These are phyloP conservation scores for Scaptomyza hsui DNA, from an alignment of 1,140 invertebrate genomes.

Conservation along the genomic window DNA sequence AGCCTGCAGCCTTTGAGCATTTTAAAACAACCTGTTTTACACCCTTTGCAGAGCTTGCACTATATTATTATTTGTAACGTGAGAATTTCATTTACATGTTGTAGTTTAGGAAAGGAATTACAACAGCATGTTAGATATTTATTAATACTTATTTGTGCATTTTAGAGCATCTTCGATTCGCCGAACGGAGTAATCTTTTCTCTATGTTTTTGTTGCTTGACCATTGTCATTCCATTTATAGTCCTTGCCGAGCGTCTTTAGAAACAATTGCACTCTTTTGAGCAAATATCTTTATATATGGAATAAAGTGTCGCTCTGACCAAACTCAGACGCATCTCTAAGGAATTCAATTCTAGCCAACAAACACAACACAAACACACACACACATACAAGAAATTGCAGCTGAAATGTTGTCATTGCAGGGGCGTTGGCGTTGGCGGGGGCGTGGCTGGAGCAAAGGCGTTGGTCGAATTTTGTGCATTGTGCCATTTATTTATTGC, in stretches of 20 bases:
- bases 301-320: conserved; percentile 31
- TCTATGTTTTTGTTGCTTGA: neutral
- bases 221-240: conserved; percentile 50
- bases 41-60: neutral
- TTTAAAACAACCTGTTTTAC: conserved; percentile 13
- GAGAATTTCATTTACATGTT: neutral
- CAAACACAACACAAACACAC: conserved; percentile 20
- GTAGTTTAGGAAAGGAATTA: no score
- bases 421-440: neutral
- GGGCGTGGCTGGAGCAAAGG: neutral
- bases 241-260: conserved; percentile 65
- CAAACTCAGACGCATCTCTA: conserved; percentile 23
- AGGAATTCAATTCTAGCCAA: conserved; percentile 46
- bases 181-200: neutral
- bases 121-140: neutral
- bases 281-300: conserved; percentile 73
- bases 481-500: conserved; percentile 79
- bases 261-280: conserved; percentile 77
- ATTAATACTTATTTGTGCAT: neutral
- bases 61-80: neutral
- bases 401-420: conserved; percentile 55
- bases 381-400: conserved; percentile 29
- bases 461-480: conserved; percentile 55
- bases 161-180: conserved; percentile 2
- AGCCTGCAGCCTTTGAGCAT: conserved; percentile 54